Base-by-base conservation (phyloP, 2,888 invertebrate species). In the Drosophila eohydei region DNA sequence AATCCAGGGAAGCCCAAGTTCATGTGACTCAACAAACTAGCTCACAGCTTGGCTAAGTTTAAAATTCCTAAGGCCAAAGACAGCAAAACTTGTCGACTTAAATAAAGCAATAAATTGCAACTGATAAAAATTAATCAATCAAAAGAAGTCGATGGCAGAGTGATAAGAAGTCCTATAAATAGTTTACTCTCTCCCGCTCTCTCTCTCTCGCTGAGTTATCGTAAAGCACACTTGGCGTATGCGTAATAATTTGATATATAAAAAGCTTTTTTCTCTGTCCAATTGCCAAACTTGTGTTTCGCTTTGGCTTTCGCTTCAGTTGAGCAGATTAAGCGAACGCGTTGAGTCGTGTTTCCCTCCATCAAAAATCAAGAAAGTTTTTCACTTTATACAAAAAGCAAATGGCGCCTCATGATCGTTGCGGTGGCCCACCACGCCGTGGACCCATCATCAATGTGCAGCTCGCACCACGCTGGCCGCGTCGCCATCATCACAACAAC, bases 401-500 rank as follows among this genome's bases (percentile, higher is more conserved):
- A 60, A 85, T 89, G 86, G 66, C 90, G 41, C 83, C 91, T 73
- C 51, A 61, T 43, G 81, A 88, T 72, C 81, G 80, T 43, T 81
- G 83, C 44, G 74, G 81, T n/a, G 85, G 78, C 34, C 74, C 84
- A 12, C 89, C 88, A 12, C 80, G 89, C 30, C 83, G 91, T 34
- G 90, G 90, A 28, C 91, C 91, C 16, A 70, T 83, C 26, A 75
- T 90, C 38, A 90, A 89, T 71, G 90, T 90, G 12, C 82, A 88
- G 50, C 87, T 90, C 26, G 78, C 81, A 41, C 79, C 83, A 41
- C 85, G 88, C 14, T 87, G 86, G 83, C 89, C 88, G 4, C 73
- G 90, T n/a, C 90, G 81, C 41, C 90, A 84, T 64, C 84, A 78
- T 51, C 81, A 77, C 66, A 14, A 62, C 21, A 78, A 83, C 5